Evolutionary conservation across 2,888 invertebrate genomes (phyloP).

Genomic region (Linnaemya tessellans): DNA sequence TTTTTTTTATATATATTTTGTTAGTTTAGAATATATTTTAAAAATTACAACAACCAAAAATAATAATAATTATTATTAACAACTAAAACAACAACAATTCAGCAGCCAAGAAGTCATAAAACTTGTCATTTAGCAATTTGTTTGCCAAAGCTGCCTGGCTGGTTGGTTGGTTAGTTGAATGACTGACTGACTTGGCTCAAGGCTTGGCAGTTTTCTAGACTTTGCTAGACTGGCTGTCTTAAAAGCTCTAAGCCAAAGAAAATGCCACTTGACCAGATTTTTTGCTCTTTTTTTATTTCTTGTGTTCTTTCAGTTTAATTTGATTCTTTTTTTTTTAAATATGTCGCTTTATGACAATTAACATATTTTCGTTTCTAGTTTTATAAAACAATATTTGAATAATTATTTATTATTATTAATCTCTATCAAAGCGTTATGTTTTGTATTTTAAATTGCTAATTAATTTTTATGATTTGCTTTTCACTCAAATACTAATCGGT

Average conservation of each 20-base stretch:
- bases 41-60: conserved; percentile 17
- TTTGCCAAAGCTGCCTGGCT: conserved; percentile 21
- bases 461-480: conserved; percentile 45
- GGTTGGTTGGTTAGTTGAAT: conserved; percentile 19
- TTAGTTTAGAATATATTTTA: not conserved
- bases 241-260: conserved; percentile 61
- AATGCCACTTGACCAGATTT: conserved; percentile 64
- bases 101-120: conserved; percentile 35
- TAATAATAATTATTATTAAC: conserved; percentile 11
- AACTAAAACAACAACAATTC: conserved; percentile 1
- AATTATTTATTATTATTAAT: conserved; percentile 29
- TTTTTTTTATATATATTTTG: not conserved
- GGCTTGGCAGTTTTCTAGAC: conserved; percentile 69
- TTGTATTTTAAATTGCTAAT: conserved; percentile 40
- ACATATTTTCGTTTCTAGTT: conserved; percentile 44
- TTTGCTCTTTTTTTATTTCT: conserved; percentile 7
- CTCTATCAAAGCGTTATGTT: conserved; percentile 22
- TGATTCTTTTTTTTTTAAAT: not conserved
- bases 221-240: conserved; percentile 67
- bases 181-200: conserved; percentile 45
- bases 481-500: not conserved
- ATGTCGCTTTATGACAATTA: conserved; percentile 28
- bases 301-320: conserved; percentile 11
- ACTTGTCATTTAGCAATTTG: conserved; percentile 50
- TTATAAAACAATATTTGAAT: conserved; percentile 14